These are phyloP conservation scores for Polydrusus tereticollis DNA, from an alignment of 2,888 invertebrate genomes.

Conservation along the genomic window DNA sequence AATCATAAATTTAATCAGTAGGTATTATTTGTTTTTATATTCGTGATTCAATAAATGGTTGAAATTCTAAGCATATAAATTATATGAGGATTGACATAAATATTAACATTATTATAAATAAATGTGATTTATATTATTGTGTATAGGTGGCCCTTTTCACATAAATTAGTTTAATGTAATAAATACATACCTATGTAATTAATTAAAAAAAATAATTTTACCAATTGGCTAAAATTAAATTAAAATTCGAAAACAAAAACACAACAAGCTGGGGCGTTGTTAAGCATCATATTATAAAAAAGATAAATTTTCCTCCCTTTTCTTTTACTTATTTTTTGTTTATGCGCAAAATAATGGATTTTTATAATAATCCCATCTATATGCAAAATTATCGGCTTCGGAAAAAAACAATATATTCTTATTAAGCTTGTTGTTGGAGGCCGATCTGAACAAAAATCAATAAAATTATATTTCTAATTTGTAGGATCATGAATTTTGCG, in stretches of 20 bases:
- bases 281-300: background rate
- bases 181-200: background rate
- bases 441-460: background rate
- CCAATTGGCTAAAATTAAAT: background rate
- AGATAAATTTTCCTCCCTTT: background rate
- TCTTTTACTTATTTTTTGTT: background rate
- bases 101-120: too few species aligned
- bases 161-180: too few species aligned
- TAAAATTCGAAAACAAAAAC: background rate
- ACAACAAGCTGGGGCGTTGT: background rate
- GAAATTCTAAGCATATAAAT: too few species aligned
- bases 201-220: background rate
- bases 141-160: background rate
- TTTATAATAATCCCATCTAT: background rate
- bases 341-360: background rate
- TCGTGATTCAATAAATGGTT: too few species aligned
- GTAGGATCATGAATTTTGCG: too few species aligned
- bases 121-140: too few species aligned
- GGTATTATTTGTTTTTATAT: too few species aligned
- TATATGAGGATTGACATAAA: too few species aligned
- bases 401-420: background rate
- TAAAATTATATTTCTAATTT: background rate
- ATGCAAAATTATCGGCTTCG: background rate
- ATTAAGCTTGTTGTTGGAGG: background rate
- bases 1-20: too few species aligned